Evolutionary conservation across 2,797 vertebrate species (phyloP).

Genomic region (Oceanodroma leucorhoa): DNA sequence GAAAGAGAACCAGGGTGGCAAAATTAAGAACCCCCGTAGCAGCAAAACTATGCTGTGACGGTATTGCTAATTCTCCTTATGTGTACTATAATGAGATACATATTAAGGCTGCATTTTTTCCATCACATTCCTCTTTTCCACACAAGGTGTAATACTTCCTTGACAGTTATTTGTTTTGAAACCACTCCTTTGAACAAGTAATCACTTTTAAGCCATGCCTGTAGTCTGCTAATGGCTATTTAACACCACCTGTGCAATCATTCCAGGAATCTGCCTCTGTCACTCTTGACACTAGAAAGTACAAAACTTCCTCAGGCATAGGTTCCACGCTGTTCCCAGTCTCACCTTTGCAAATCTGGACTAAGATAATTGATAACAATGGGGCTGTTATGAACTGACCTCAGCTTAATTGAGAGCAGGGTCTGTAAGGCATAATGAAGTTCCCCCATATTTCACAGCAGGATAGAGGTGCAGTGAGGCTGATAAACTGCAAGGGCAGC

Average conservation of each 20-base stretch:
- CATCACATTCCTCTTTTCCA: not conserved
- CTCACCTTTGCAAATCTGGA: not conserved
- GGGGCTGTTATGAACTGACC: not conserved
- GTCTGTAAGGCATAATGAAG: not conserved
- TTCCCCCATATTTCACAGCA: not conserved
- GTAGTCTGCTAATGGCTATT: constrained; percentile 25
- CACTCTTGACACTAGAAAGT: not conserved
- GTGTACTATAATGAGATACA: not conserved
- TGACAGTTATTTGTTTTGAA: constrained; percentile 41
- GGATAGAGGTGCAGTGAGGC: not conserved
- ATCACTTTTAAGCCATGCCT: constrained; percentile 7
- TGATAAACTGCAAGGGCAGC: not conserved
- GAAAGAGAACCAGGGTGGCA: not conserved
- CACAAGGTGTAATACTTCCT: not conserved
- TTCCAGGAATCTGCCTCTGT: constrained; percentile 1
- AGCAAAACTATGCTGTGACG: not conserved
- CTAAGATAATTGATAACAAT: not conserved
- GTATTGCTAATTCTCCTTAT: not conserved
- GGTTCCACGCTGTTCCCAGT: not conserved
- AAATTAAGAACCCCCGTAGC: not conserved
- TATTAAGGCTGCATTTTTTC: not conserved
- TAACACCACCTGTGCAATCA: constrained; percentile 12
- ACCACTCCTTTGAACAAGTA: constrained; percentile 5
- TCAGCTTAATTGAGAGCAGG: not conserved
- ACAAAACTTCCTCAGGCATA: not conserved